phyloP scores from a whole-genome alignment of 2,113 vertebrate species.

The Corvus hawaiiensis region DNA sequence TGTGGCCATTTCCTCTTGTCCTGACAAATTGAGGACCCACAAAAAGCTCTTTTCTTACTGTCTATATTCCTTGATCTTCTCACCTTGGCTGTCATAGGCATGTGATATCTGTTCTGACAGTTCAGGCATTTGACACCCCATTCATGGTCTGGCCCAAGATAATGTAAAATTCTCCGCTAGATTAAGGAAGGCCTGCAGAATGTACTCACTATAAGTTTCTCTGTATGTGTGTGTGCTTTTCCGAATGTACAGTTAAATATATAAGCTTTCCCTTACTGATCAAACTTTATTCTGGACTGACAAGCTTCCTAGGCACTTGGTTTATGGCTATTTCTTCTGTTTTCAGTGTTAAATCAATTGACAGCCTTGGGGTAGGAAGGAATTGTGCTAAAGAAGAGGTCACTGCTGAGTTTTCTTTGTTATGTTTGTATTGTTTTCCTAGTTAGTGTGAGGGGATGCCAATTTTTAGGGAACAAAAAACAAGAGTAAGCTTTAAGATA shows the following conservation, averaged over 20 bases:
- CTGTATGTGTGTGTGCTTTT: background rate
- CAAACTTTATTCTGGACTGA: background rate
- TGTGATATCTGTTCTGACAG: background rate
- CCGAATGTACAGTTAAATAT: background rate
- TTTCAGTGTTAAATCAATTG: background rate
- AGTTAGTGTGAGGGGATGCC: background rate
- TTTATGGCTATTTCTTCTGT: background rate
- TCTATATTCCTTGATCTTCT: background rate
- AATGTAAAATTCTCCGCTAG: background rate
- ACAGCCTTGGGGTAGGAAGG: background rate
- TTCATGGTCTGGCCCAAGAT: background rate
- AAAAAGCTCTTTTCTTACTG: background rate
- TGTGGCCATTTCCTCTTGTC: background rate
- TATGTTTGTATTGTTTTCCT: background rate
- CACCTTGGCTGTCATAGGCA: rapidly evolving
- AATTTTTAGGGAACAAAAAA: background rate
- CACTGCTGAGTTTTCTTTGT: background rate
- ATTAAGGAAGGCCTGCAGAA: background rate
- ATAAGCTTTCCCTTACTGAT: background rate
- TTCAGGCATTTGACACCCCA: background rate
- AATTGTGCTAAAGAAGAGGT: background rate
- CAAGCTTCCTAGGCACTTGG: background rate
- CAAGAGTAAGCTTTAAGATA: background rate
- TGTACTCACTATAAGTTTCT: background rate
- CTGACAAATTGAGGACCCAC: background rate